phyloP scores from a whole-genome alignment of 2,888 invertebrate genomes.

The Brenthis daphne region DNA sequence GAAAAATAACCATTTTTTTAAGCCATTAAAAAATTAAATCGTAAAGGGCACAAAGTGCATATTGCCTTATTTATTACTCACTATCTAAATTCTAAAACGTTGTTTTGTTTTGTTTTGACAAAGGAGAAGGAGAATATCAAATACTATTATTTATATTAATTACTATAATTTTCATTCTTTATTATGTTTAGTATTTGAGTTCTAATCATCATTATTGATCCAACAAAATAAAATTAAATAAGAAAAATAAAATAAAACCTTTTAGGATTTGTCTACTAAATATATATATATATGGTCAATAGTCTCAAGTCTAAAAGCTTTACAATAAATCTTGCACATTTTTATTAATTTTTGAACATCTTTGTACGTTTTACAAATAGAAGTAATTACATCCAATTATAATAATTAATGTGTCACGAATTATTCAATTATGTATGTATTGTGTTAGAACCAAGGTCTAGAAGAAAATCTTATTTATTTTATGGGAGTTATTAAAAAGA shows the following conservation, averaged over 20 bases:
- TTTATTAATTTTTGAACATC: slow-evolving; percentile 2
- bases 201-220: slow-evolving; percentile 6
- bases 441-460: slow-evolving; percentile 6
- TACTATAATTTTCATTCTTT: no score
- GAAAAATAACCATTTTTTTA: no score
- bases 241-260: no score
- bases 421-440: slow-evolving; percentile 18
- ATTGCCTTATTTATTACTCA: no score
- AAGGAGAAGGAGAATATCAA: no score
- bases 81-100: no score
- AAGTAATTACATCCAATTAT: slow-evolving; percentile 25
- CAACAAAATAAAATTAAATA: slow-evolving; percentile 2
- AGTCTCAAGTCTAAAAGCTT: slow-evolving; percentile 16
- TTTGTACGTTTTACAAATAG: slow-evolving; percentile 24
- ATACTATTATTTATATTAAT: no score
- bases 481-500: neutral
- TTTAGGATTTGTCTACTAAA: no score
- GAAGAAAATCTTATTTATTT: neutral
- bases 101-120: no score
- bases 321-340: slow-evolving; percentile 26
- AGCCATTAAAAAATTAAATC: no score
- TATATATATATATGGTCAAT: no score
- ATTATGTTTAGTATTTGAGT: neutral
- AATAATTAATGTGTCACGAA: slow-evolving; percentile 14
- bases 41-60: no score